phyloP scores from a whole-genome alignment of 2,797 vertebrate genomes.

The Rhinoraja longicauda region DNA sequence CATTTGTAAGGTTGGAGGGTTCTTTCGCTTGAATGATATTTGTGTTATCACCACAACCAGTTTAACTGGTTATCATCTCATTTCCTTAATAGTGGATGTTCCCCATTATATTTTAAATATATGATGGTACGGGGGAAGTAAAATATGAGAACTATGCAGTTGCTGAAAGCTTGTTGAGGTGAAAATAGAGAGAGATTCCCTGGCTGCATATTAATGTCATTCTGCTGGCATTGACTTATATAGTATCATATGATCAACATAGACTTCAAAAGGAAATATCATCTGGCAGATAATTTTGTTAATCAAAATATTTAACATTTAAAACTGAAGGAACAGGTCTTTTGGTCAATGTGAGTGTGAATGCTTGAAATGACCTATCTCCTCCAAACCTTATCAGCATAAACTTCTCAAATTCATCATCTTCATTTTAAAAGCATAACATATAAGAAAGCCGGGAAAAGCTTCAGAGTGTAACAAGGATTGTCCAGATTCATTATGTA shows the following conservation, averaged over 20 bases:
- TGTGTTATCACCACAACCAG: not conserved
- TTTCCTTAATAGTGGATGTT: not conserved
- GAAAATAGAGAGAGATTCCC: not conserved
- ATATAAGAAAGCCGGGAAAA: not conserved
- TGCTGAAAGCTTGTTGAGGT: not conserved
- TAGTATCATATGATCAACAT: not conserved
- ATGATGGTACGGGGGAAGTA: not conserved
- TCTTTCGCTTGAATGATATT: not conserved
- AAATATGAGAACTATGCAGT: not conserved
- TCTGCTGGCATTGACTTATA: not conserved
- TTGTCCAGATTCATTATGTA: not conserved
- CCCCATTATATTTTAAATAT: not conserved
- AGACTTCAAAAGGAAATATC: not conserved
- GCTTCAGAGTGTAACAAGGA: not conserved
- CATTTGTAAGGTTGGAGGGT: not conserved
- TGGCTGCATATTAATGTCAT: not conserved
- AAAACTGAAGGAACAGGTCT: not conserved
- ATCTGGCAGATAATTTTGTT: too few relatives aligned
- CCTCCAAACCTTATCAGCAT: too few relatives aligned
- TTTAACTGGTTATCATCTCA: not conserved
- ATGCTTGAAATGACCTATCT: not conserved
- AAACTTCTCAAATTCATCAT: not conserved
- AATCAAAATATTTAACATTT: not conserved
- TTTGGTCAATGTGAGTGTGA: not conserved
- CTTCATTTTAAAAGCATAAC: not conserved